Conservation (phyloP, 1,140 invertebrate genomes). For the Bombus balteatus region DNA sequence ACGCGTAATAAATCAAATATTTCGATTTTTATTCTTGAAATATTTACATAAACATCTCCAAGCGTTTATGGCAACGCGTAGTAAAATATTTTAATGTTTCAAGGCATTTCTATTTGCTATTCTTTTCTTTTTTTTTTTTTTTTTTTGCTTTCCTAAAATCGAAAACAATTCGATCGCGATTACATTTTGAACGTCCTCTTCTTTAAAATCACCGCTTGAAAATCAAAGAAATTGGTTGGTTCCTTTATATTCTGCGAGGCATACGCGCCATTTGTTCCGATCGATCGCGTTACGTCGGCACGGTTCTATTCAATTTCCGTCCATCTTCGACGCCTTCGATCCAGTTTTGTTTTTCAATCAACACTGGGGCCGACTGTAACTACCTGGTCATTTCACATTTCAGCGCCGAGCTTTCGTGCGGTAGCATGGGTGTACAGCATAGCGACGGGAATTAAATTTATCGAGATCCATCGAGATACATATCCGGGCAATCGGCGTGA, state of each 20-base stretch:
- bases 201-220: background rate
- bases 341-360: constrained; percentile 46
- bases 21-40: background rate
- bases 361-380: constrained; percentile 1
- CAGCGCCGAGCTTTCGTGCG: background rate
- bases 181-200: too few relatives aligned
- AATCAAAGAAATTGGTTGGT: background rate
- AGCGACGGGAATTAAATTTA: constrained; percentile 57
- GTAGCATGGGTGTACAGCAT: background rate
- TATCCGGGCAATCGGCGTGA: constrained; percentile 32
- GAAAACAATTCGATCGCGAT: too few relatives aligned
- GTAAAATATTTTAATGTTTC: background rate
- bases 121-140: too few relatives aligned
- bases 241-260: background rate
- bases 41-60: background rate
- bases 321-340: background rate
- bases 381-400: constrained; percentile 36
- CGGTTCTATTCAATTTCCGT: background rate
- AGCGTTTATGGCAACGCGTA: background rate
- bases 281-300: background rate
- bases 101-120: background rate
- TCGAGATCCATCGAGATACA: constrained; percentile 52
- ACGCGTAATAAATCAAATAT: background rate
- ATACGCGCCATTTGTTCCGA: background rate
- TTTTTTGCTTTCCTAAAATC: too few relatives aligned